Conservation (phyloP, 2,113 vertebrate genomes). For the Jacana jacana region DNA sequence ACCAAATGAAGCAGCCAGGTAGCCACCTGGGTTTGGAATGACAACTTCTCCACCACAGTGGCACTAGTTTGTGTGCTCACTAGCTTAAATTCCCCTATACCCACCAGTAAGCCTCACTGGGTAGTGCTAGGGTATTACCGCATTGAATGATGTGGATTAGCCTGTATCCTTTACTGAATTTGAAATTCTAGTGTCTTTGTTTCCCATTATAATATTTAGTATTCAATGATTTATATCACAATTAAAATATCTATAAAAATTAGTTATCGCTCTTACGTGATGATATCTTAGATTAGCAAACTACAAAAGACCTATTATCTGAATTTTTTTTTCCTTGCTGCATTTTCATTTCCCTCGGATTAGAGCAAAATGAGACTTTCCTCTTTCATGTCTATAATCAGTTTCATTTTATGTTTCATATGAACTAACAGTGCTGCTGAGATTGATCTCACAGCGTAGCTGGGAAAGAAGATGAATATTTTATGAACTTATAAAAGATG, state of each 20-base stretch:
- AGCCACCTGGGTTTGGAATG: background rate
- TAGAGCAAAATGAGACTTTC: slow-evolving; percentile 11
- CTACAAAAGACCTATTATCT: background rate
- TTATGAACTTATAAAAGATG: slow-evolving; percentile 37
- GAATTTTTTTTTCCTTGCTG: background rate
- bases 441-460: slow-evolving; percentile 11
- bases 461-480: slow-evolving; percentile 42
- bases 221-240: background rate
- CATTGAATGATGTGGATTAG: background rate
- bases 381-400: slow-evolving; percentile 43
- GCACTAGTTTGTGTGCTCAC: background rate
- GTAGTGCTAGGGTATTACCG: background rate
- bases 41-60: accelerated
- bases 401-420: slow-evolving; percentile 28
- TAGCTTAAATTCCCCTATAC: background rate
- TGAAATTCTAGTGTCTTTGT: background rate
- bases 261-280: background rate
- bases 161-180: background rate
- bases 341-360: slow-evolving; percentile 16
- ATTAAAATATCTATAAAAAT: background rate
- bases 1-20: background rate
- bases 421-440: slow-evolving; percentile 20
- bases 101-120: background rate
- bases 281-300: background rate
- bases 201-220: background rate